A percentile compares a stretch with the other conserved stretches of the same genome.
These are phyloP conservation scores for Latrodectus elegans DNA, from an alignment of 2,888 invertebrate species.

Conservation along the genomic window DNA sequence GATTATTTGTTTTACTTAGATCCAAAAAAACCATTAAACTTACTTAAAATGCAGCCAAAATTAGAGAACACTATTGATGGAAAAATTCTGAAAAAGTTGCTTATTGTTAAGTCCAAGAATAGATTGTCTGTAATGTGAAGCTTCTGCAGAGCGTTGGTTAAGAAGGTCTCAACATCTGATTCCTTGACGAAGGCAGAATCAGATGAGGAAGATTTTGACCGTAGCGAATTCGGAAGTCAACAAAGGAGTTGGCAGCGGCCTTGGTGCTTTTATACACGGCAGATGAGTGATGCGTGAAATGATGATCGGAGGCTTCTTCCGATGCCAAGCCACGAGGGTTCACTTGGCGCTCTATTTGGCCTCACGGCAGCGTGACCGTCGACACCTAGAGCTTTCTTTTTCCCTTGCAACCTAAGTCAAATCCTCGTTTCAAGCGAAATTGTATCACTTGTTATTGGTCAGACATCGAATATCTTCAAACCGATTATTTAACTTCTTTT, in stretches of 20 bases:
- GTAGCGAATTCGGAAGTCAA: slow-evolving; percentile 21
- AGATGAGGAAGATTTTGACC: slow-evolving; percentile 24
- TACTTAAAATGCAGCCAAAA: too few species aligned
- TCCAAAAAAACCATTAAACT: too few species aligned
- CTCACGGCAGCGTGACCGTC: slow-evolving; percentile 48
- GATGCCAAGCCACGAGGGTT: slow-evolving; percentile 32
- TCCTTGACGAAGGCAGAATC: background rate
- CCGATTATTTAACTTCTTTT: too few species aligned
- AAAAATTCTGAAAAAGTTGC: too few species aligned
- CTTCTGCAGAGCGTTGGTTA: background rate
- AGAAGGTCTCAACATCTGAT: slow-evolving; percentile 15
- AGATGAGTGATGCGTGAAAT: slow-evolving; percentile 46
- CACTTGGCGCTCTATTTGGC: slow-evolving; percentile 60
- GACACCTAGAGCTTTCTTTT: slow-evolving; percentile 15
- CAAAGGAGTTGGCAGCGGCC: slow-evolving; percentile 13
- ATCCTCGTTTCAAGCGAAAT: too few species aligned
- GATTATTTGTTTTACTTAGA: too few species aligned
- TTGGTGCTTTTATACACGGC: slow-evolving; percentile 42
- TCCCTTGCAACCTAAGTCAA: background rate
- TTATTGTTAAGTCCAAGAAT: too few species aligned
- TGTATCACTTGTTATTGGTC: too few species aligned
- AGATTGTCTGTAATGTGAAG: too few species aligned
- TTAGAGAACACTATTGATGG: too few species aligned
- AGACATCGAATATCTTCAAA: too few species aligned
- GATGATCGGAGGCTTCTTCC: slow-evolving; percentile 50